These are phyloP conservation scores for Actinopyga echinites DNA, from an alignment of 53 echinoderm and acorn worm genomes.

Conservation along the genomic window DNA sequence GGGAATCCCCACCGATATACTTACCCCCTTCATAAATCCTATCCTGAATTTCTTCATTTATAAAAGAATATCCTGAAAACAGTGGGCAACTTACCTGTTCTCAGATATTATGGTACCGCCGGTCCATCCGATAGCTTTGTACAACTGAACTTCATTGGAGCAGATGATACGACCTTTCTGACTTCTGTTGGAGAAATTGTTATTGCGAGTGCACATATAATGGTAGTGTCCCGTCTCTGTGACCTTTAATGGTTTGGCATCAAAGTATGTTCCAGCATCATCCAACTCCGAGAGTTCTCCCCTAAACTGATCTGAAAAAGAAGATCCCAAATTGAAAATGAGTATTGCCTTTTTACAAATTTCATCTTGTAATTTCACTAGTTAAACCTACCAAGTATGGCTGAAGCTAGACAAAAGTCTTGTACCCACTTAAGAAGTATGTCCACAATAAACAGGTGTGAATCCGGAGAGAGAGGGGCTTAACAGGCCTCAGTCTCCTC, in stretches of 20 bases:
- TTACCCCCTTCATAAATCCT: no score
- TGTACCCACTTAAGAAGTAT: no score
- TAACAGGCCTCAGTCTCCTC: no score
- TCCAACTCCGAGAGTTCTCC: constrained; percentile 96
- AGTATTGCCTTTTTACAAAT: no score
- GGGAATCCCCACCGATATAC: no score
- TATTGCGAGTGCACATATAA: constrained; percentile 96
- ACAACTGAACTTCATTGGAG: constrained; percentile 53
- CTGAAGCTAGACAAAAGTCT: no score
- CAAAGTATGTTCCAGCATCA: constrained; percentile 96
- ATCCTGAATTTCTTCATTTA: no score
- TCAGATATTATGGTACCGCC: constrained; percentile 72
- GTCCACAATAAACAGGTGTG: no score
- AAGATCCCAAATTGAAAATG: neutral
- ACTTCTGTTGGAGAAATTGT: constrained; percentile 94
- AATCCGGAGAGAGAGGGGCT: no score
- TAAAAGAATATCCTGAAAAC: no score
- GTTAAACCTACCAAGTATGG: no score
- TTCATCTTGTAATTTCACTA: no score
- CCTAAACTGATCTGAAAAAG: constrained; percentile 81
- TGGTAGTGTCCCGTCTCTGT: constrained; percentile 80
- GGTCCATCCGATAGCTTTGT: constrained; percentile 79
- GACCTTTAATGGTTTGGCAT: constrained; percentile 76
- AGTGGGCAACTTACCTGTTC: constrained; percentile 54
- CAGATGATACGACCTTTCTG: constrained; percentile 83